Base-by-base conservation (phyloP, 1,140 invertebrate genomes). In the Druon quercuslanigerum region DNA sequence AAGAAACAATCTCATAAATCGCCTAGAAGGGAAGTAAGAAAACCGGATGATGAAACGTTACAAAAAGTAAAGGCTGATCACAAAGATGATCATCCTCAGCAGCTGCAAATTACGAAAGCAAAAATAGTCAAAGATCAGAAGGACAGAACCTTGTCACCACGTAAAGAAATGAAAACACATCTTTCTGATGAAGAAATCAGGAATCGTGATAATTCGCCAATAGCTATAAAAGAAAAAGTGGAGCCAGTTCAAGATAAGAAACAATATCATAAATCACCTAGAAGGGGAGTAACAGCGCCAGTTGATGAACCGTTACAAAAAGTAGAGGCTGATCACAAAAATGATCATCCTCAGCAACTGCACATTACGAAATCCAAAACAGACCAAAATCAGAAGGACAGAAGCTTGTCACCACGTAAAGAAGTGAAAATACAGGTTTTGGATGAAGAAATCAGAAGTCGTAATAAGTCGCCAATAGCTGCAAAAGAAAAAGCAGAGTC, bases 41-140 rank as follows among this genome's bases (percentile, higher is more conserved):
- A 52, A 77, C 72, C 7, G 71, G 71, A 25, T 25, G 19, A 60
- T 76, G 16, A 33, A 84, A 72, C 71, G 77, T 51, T 72, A 74
- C 40, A 46, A 46, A 9, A 11, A 9, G 9, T 46, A 46, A 9
- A 46, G 9, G 5, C 5, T 46, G 8, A 57, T 0, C 19, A 57
- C 9, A 11, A 7, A 25, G 19, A 57, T 57, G 25, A 57, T 20
- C 11, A 57, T 8, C 25, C 7, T 25, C 60, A 16, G 33, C 16
- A 66, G n/a, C 40, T 54, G 6, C 4, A 54, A 1, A 9, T 14
- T 14, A 9, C 19, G 14, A 54, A 56, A 20, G 16, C 16, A 51
- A 46, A 73, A 51, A 40, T 6, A 16, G 72, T 40, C 16, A 72
- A 72, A 9, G 17, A 72, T 13, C 17, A 11, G 19, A 72, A 19